Conservation (phyloP, 2,888 invertebrate species). For the Agrochola macilenta region DNA sequence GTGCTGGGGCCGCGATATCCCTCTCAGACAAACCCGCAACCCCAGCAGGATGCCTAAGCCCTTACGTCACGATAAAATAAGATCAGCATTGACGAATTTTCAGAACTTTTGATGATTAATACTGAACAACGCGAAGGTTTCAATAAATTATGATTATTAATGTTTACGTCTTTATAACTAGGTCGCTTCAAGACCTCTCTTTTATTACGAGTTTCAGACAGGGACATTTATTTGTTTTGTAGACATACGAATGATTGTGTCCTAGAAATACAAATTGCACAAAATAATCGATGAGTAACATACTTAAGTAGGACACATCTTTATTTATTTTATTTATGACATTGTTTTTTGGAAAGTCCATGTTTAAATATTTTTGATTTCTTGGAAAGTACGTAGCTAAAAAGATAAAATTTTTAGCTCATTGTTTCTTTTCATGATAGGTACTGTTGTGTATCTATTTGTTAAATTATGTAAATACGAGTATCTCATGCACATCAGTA, state of each 20-base stretch:
- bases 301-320: constrained; percentile 8
- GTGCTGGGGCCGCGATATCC: no score
- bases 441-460: background rate
- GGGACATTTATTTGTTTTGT: constrained; percentile 41
- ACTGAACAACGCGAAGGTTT: constrained; percentile 37
- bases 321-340: constrained; percentile 23
- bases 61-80: constrained; percentile 23
- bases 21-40: no score
- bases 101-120: constrained; percentile 43
- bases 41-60: constrained; percentile 6
- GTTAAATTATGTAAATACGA: no score
- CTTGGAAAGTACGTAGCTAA: background rate
- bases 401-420: background rate
- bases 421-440: background rate
- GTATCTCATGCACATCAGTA: no score
- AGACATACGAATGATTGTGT: constrained; percentile 45
- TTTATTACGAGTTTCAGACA: constrained; percentile 13
- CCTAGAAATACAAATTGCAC: constrained; percentile 36
- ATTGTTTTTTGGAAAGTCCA: constrained; percentile 7
- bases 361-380: background rate
- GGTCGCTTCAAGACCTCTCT: constrained; percentile 48
- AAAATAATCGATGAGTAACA: constrained; percentile 27
- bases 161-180: constrained; percentile 29
- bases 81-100: constrained; percentile 42
- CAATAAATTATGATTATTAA: constrained; percentile 49